phyloP scores from a whole-genome alignment of 2,113 vertebrate genomes.

The Charina bottae region DNA sequence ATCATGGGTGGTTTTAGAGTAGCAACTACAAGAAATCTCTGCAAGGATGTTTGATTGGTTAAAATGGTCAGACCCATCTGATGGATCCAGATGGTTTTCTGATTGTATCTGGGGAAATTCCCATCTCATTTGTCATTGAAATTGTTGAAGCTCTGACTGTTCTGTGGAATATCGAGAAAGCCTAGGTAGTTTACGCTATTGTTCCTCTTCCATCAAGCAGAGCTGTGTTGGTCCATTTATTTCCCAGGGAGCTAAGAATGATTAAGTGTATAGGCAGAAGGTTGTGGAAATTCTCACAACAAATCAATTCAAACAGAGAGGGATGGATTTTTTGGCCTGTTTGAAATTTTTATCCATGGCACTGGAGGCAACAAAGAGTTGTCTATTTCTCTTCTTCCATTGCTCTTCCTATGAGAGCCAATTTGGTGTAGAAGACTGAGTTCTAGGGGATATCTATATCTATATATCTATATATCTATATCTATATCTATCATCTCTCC shows the following conservation, averaged over 20 bases:
- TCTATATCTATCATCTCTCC: too few relatives aligned
- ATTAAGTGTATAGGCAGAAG: neutral
- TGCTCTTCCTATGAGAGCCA: neutral
- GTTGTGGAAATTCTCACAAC: neutral
- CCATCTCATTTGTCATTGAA: neutral
- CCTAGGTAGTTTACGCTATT: neutral
- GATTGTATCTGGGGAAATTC: neutral
- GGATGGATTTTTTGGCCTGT: neutral
- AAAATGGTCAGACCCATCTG: neutral
- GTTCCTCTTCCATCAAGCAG: neutral
- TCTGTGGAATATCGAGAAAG: neutral
- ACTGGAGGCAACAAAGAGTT: neutral
- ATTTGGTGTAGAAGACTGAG: neutral
- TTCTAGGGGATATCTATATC: neutral
- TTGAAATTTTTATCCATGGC: neutral
- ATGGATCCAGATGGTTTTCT: neutral
- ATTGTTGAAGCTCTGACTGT: neutral
- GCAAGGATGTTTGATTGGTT: neutral
- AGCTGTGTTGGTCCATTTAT: neutral
- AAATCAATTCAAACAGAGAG: neutral
- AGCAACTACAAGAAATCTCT: neutral
- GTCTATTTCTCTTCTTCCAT: neutral
- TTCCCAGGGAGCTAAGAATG: neutral
- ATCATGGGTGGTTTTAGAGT: neutral
- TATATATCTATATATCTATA: too few relatives aligned